Conservation (phyloP, 1,140 invertebrate genomes). For the Lepidotrigona ventralis region DNA sequence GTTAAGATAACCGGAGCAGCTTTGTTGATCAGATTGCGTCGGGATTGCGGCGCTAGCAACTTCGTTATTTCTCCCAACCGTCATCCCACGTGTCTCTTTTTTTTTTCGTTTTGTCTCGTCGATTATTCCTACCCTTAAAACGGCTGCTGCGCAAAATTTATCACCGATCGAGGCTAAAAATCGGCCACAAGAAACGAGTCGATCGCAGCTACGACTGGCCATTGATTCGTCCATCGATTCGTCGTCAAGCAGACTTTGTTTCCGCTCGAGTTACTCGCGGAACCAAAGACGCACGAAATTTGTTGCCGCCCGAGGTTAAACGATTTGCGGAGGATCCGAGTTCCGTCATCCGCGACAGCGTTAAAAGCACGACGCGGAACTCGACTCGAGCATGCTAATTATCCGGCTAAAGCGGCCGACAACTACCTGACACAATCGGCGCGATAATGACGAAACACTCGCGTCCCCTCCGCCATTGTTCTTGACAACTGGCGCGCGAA, state of each 20-base stretch:
- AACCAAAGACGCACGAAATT: conserved; percentile 28
- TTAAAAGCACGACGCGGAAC: conserved; percentile 46
- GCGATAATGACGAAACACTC: conserved; percentile 5
- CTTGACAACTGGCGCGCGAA: background rate
- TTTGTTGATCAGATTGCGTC: conserved; percentile 2
- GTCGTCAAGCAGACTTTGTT: background rate
- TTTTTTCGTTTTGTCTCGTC: background rate
- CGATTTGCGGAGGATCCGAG: background rate
- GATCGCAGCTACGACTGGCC: too few relatives aligned
- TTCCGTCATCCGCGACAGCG: conserved; percentile 8
- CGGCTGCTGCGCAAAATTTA: too few relatives aligned
- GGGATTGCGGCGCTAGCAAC: background rate
- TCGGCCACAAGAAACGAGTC: too few relatives aligned
- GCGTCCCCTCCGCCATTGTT: background rate
- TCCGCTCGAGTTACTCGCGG: background rate
- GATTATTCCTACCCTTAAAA: background rate
- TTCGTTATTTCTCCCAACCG: background rate
- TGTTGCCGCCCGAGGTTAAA: conserved; percentile 3
- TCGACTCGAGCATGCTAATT: conserved; percentile 53
- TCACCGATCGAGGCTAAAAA: too few relatives aligned
- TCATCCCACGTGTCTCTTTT: background rate
- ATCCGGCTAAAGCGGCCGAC: conserved; percentile 32
- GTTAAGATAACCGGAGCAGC: conserved; percentile 2
- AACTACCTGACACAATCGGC: conserved; percentile 1
- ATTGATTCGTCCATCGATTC: conserved; percentile 9